phyloP scores from a whole-genome alignment of 2,888 invertebrate genomes.

The Macaria notata region DNA sequence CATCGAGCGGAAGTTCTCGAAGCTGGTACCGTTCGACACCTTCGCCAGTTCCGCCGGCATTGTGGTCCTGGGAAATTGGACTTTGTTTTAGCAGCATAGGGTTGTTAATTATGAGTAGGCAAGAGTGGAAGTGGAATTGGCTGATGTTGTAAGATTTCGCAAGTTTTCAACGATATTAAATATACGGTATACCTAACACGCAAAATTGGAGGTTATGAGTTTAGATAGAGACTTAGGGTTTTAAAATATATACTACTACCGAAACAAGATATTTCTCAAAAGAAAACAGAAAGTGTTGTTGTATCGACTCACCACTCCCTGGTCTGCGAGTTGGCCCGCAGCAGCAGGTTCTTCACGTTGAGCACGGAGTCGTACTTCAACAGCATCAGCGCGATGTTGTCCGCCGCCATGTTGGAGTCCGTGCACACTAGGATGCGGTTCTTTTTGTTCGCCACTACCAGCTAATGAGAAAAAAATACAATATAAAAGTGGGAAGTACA shows the following conservation, averaged over 20 bases:
- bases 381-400: constrained; percentile 52
- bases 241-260: no score
- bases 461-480: constrained; percentile 34
- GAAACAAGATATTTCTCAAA: no score
- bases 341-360: constrained; percentile 51
- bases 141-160: no score
- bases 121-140: no score
- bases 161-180: no score
- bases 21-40: constrained; percentile 59
- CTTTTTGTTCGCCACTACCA: constrained; percentile 40
- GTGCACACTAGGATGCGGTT: constrained; percentile 52
- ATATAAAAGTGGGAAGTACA: no score
- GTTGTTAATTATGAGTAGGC: no score
- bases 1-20: constrained; percentile 45
- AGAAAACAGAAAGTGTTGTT: no score
- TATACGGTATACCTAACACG: no score
- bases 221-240: no score
- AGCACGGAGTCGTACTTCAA: constrained; percentile 48
- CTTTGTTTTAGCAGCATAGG: not conserved
- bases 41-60: constrained; percentile 52
- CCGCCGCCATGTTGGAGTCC: constrained; percentile 56
- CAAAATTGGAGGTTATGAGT: no score
- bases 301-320: constrained; percentile 50
- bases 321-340: constrained; percentile 57
- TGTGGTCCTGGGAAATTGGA: constrained; percentile 45